Conservation (phyloP, 2,113 vertebrate genomes). For the Oryctolagus cuniculus region mOryCun1.1 NC_091434.1:93189001-93189500, state of each 20-base stretch:
- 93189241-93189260: neutral
- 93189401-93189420: neutral
- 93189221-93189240: neutral
- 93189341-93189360: neutral
- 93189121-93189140: too few relatives aligned
- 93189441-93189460: neutral
- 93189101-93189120: too few relatives aligned
- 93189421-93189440: neutral
- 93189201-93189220: conserved; percentile 32
- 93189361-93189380: neutral
- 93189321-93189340: neutral
- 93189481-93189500: too few relatives aligned
- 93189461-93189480: neutral
- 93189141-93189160: too few relatives aligned
- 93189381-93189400: neutral
- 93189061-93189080: too few relatives aligned
- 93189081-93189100: too few relatives aligned
- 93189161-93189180: neutral
- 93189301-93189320: neutral
- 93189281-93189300: neutral
- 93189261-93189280: conserved; percentile 40
- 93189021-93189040: too few relatives aligned
- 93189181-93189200: conserved; percentile 10
- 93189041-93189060: too few relatives aligned
- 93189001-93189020: too few relatives aligned